phyloP scores from a whole-genome alignment of 1,140 invertebrate species.

The Megathymus violae region DNA sequence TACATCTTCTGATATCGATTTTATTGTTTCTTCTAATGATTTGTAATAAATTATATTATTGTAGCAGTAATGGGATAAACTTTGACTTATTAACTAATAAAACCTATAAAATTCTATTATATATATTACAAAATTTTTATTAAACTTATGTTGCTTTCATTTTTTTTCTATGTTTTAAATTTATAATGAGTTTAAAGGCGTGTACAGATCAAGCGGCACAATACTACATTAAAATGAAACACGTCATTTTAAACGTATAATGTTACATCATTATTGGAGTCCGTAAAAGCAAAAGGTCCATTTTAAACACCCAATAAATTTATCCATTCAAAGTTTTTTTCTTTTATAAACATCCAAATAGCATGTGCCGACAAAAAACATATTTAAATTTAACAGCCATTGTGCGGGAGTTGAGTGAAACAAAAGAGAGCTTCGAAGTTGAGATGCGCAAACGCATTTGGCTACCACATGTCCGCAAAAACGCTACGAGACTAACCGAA shows the following conservation, averaged over 20 bases:
- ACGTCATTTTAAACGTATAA: conserved; percentile 26
- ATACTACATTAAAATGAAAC: conserved; percentile 14
- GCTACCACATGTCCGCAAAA: conserved; percentile 71
- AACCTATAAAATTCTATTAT: too few relatives aligned
- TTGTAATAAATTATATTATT: too few relatives aligned
- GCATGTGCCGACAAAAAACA: conserved; percentile 56
- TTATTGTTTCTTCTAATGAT: too few relatives aligned
- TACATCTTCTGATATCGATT: too few relatives aligned
- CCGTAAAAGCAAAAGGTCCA: conserved; percentile 41
- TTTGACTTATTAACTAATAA: too few relatives aligned
- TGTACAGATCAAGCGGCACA: background rate
- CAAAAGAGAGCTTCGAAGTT: conserved; percentile 55
- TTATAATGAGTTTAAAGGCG: conserved; percentile 3
- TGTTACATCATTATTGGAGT: conserved; percentile 38
- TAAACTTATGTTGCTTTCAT: too few relatives aligned
- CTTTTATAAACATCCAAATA: conserved; percentile 48
- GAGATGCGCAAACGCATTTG: conserved; percentile 69
- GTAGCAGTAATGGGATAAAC: too few relatives aligned
- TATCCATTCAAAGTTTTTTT: conserved; percentile 51
- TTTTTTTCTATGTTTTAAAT: too few relatives aligned
- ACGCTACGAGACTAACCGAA: conserved; percentile 51
- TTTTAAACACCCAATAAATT: conserved; percentile 52
- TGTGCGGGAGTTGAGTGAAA: conserved; percentile 53
- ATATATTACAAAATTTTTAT: too few relatives aligned
- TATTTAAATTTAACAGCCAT: conserved; percentile 54